These are phyloP conservation scores for Agriopis leucophaearia DNA, from an alignment of 2,888 invertebrate genomes.

Conservation along the genomic window DNA sequence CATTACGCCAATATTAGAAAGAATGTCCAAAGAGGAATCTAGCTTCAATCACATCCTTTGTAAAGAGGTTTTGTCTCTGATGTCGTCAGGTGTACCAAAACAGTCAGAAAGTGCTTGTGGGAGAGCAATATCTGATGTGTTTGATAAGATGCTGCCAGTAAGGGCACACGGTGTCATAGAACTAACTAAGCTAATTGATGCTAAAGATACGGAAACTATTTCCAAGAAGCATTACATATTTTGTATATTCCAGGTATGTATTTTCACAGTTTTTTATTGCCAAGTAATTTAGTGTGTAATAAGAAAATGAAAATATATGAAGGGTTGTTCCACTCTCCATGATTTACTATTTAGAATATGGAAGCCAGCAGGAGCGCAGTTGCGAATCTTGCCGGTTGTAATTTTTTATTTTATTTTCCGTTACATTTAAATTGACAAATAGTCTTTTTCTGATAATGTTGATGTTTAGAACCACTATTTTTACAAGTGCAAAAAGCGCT, in stretches of 20 bases:
- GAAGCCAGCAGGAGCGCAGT: too few relatives aligned
- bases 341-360: too few relatives aligned
- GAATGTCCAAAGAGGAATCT: constrained; percentile 56
- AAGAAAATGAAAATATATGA: too few relatives aligned
- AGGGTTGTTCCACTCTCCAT: too few relatives aligned
- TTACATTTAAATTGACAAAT: too few relatives aligned
- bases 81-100: constrained; percentile 55
- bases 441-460: too few relatives aligned
- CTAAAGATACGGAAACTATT: constrained; percentile 87
- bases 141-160: constrained; percentile 91
- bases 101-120: constrained; percentile 78
- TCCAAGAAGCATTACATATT: constrained; percentile 89
- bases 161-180: constrained; percentile 93
- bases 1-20: constrained; percentile 66
- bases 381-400: too few relatives aligned
- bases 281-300: not conserved
- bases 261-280: constrained; percentile 50
- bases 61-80: constrained; percentile 69
- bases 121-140: constrained; percentile 88
- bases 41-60: constrained; percentile 66
- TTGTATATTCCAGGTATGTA: constrained; percentile 89
- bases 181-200: constrained; percentile 90
- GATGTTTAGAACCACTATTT: too few relatives aligned
- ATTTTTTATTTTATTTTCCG: too few relatives aligned
- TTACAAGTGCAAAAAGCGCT: too few relatives aligned